Conservation (phyloP, 2,797 vertebrate species). For the Hozukius guyotensis region DNA sequence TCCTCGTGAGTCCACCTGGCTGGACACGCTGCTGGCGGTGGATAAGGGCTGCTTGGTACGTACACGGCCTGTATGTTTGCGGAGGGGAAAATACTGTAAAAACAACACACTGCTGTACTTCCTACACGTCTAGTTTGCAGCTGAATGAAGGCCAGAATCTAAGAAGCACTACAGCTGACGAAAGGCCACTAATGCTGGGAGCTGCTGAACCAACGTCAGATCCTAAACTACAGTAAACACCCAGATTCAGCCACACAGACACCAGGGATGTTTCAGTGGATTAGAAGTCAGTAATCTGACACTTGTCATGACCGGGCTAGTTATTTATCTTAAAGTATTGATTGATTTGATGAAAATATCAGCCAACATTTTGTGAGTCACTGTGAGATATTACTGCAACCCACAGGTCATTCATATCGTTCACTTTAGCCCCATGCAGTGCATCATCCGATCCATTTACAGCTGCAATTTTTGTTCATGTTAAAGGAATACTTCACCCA, state of each 20-base stretch:
- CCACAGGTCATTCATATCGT: background rate
- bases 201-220: background rate
- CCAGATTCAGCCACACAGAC: conserved; percentile 29
- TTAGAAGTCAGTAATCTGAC: background rate
- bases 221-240: conserved; percentile 12
- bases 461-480: background rate
- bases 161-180: conserved; percentile 37
- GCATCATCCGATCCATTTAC: background rate
- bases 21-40: conserved; percentile 80
- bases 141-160: conserved; percentile 23
- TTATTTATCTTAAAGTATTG: background rate
- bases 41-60: conserved; percentile 90
- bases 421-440: background rate
- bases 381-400: background rate
- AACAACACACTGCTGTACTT: background rate
- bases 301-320: background rate
- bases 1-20: conserved; percentile 94
- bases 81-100: background rate
- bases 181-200: conserved; percentile 37
- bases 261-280: conserved; percentile 54
- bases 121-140: background rate
- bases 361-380: background rate
- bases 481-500: background rate
- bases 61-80: conserved; percentile 84
- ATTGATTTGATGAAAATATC: background rate